A percentile compares a stretch with the other conserved stretches of the same genome.
Conservation (phyloP, 1,140 invertebrate species). For the Holcopasites calliopsidis region DNA sequence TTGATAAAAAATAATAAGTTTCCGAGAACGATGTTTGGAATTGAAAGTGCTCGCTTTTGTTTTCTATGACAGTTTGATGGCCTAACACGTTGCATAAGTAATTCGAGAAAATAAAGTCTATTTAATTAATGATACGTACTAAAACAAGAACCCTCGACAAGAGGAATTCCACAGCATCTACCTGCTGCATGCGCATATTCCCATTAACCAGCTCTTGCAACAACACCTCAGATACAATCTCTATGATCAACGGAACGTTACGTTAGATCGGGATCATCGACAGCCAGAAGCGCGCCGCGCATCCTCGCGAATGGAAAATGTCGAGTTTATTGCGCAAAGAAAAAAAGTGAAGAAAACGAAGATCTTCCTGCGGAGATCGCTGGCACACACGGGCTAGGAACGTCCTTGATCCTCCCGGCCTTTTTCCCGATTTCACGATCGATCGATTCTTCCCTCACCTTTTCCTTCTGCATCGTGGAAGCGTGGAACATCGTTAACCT, state of each 20-base stretch:
- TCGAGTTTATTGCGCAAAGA: neutral
- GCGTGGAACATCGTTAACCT: slow-evolving; percentile 71
- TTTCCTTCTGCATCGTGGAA: slow-evolving; percentile 30
- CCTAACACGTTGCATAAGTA: too few relatives aligned
- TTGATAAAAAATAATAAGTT: too few relatives aligned
- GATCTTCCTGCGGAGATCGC: neutral
- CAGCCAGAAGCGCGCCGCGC: neutral
- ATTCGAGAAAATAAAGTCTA: too few relatives aligned
- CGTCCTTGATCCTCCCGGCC: slow-evolving; percentile 34
- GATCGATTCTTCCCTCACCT: slow-evolving; percentile 31
- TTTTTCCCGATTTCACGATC: slow-evolving; percentile 40
- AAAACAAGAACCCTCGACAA: too few relatives aligned
- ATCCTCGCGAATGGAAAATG: slow-evolving; percentile 7
- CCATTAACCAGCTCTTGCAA: too few relatives aligned
- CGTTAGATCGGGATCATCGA: neutral
- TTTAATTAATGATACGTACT: too few relatives aligned
- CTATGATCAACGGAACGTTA: slow-evolving; percentile 4
- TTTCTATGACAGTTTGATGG: too few relatives aligned
- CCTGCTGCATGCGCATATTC: too few relatives aligned
- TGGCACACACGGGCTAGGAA: neutral
- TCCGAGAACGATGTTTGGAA: too few relatives aligned
- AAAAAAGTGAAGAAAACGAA: neutral
- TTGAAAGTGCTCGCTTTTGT: too few relatives aligned
- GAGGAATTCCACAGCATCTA: too few relatives aligned
- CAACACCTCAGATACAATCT: neutral